Evolutionary conservation across 2,888 invertebrate genomes (phyloP).

Genomic region (Sphecodes monilicornis): DNA sequence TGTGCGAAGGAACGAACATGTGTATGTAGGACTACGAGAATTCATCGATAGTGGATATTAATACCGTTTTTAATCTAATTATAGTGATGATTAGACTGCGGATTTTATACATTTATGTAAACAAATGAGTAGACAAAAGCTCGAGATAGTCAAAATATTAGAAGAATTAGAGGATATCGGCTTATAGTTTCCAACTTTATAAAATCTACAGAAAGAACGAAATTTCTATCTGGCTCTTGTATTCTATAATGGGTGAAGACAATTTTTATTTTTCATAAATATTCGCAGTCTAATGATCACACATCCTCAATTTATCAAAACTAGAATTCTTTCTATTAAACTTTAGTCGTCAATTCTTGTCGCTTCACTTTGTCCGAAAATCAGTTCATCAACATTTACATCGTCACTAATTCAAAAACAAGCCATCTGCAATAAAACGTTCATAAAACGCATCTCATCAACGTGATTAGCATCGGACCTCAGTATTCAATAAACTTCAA

Average conservation of each 20-base stretch:
- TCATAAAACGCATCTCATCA: neutral
- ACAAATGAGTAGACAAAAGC: neutral
- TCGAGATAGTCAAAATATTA: neutral
- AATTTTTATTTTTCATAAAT: neutral
- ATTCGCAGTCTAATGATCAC: neutral
- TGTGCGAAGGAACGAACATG: neutral
- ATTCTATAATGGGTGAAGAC: neutral
- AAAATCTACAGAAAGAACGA: neutral
- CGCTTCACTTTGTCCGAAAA: no score
- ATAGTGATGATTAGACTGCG: neutral
- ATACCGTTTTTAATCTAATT: neutral
- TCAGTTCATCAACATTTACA: neutral
- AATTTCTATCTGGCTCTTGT: no score
- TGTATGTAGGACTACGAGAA: neutral
- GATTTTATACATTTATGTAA: neutral
- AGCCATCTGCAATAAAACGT: neutral
- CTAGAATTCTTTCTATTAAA: neutral
- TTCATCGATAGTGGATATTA: neutral
- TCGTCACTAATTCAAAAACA: neutral
- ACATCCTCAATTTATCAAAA: neutral
- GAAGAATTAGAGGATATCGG: neutral
- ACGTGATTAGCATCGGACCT: no score
- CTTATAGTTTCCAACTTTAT: neutral
- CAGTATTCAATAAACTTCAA: neutral
- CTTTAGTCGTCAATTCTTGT: no score